A percentile compares a stretch with the other conserved stretches of the same genome.
Evolutionary conservation across 2,888 invertebrate genomes (phyloP).

Genomic region (Nasonia oneida): DNA sequence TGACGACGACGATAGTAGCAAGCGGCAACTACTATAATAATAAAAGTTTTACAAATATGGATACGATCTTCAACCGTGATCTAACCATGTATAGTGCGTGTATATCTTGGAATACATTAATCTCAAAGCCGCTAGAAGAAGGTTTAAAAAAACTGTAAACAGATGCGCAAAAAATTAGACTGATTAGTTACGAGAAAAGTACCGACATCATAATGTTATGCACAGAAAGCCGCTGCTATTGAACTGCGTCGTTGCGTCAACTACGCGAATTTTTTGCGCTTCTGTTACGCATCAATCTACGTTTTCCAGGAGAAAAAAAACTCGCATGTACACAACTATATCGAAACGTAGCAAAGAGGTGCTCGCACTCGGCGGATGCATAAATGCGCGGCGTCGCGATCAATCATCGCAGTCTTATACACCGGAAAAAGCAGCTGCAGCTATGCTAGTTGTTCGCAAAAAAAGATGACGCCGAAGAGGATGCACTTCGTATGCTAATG

Average conservation of each 20-base stretch:
- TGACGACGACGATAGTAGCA: conserved; percentile 15
- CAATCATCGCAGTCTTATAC: conserved; percentile 35
- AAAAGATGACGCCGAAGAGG: background rate
- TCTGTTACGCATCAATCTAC: conserved; percentile 26
- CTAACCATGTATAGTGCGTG: conserved; percentile 22
- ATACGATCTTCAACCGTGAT: conserved; percentile 47
- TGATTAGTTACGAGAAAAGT: conserved; percentile 35
- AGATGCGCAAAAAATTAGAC: conserved; percentile 35
- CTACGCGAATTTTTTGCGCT: conserved; percentile 27
- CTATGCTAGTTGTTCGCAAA: background rate
- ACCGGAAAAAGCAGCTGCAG: conserved; percentile 53
- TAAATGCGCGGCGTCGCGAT: conserved; percentile 33
- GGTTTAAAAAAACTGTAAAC: conserved; percentile 43
- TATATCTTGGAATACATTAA: background rate
- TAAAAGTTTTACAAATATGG: conserved; percentile 41
- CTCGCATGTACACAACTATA: background rate
- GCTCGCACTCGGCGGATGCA: conserved; percentile 22
- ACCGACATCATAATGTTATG: background rate
- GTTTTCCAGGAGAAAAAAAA: background rate
- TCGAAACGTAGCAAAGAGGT: background rate
- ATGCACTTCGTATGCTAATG: conserved; percentile 30
- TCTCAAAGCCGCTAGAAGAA: conserved; percentile 9
- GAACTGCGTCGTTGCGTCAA: conserved; percentile 44
- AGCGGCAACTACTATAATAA: conserved; percentile 26
- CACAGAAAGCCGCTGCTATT: conserved; percentile 10